phyloP scores from a whole-genome alignment of 1,140 invertebrate genomes.

The Tetraneura akinire region DNA sequence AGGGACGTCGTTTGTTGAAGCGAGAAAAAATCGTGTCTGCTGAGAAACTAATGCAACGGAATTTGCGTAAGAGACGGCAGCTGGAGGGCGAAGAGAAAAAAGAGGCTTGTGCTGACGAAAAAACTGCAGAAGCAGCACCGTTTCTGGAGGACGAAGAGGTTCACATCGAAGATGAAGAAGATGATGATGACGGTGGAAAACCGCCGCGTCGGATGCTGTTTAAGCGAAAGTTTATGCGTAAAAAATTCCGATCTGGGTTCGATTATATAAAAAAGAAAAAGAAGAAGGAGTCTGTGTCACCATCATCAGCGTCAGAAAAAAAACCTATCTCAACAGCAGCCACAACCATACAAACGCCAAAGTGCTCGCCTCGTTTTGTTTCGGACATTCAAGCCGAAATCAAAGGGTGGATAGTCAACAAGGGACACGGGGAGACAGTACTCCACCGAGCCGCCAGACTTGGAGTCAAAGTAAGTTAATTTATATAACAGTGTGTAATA shows the following conservation, averaged over 20 bases:
- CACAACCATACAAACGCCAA: background rate
- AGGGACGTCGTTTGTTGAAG: conserved; percentile 22
- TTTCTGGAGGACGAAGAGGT: background rate
- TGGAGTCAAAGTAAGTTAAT: conserved; percentile 76
- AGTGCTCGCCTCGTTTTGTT: background rate
- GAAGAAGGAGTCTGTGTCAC: conserved; percentile 59
- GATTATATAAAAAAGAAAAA: conserved; percentile 89
- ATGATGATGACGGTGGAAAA: background rate
- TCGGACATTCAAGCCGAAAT: conserved; percentile 39
- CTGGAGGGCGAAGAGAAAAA: background rate
- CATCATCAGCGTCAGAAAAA: background rate
- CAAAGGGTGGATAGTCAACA: conserved; percentile 64
- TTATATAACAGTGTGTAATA: too few relatives aligned
- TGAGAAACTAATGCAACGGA: conserved; percentile 23
- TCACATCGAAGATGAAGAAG: background rate
- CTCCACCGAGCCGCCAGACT: conserved; percentile 85
- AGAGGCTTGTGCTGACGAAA: background rate
- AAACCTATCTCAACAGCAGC: background rate
- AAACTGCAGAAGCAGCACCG: background rate
- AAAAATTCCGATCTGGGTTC: conserved; percentile 74
- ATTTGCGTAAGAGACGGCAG: background rate
- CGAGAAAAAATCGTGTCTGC: conserved; percentile 40
- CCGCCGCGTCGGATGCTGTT: background rate
- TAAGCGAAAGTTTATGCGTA: conserved; percentile 63
- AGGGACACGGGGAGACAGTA: conserved; percentile 88